Percentiles rank a stretch among this genome's conserved stretches.
Conservation (phyloP, 2,888 invertebrate genomes). For the Cephus nigrinus region DNA sequence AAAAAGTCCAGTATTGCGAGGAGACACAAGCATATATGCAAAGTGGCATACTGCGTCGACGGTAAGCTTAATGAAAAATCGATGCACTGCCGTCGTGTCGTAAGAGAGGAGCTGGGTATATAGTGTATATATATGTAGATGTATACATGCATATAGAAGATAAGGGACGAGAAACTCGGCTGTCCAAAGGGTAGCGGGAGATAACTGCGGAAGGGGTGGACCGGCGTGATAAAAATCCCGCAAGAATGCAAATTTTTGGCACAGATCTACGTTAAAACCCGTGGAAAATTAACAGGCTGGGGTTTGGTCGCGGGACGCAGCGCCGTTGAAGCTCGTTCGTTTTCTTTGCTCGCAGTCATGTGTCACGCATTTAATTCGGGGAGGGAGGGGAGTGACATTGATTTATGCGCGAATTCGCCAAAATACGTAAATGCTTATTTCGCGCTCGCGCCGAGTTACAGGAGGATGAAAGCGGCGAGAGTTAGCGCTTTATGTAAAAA, state of each 20-base stretch:
- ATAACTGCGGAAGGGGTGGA: constrained; percentile 18
- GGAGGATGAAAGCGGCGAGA: neutral
- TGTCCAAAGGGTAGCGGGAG: neutral
- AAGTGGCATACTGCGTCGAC: constrained; percentile 30
- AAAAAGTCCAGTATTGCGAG: constrained; percentile 5
- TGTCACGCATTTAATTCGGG: constrained; percentile 1
- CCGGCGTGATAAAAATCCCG: constrained; percentile 34
- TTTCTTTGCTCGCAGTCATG: neutral
- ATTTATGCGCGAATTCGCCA: constrained; percentile 17
- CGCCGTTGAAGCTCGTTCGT: neutral
- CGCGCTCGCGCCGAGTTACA: constrained; percentile 7
- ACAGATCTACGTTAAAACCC: constrained; percentile 34
- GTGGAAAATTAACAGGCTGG: constrained; percentile 40
- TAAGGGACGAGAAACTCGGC: neutral
- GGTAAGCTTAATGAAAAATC: constrained; percentile 52
- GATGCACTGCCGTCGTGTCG: constrained; percentile 30
- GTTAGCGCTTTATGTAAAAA: neutral
- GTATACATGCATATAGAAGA: constrained; percentile 2
- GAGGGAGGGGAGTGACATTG: constrained; percentile 6
- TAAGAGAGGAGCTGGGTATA: constrained; percentile 12
- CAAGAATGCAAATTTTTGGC: constrained; percentile 38
- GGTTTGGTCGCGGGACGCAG: neutral
- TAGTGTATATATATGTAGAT: neutral
- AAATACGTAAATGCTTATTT: constrained; percentile 13
- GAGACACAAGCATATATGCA: constrained; percentile 25